These are phyloP conservation scores for Holacanthella duospinosa DNA, from an alignment of 2,888 invertebrate genomes.

Conservation along the genomic window DNA sequence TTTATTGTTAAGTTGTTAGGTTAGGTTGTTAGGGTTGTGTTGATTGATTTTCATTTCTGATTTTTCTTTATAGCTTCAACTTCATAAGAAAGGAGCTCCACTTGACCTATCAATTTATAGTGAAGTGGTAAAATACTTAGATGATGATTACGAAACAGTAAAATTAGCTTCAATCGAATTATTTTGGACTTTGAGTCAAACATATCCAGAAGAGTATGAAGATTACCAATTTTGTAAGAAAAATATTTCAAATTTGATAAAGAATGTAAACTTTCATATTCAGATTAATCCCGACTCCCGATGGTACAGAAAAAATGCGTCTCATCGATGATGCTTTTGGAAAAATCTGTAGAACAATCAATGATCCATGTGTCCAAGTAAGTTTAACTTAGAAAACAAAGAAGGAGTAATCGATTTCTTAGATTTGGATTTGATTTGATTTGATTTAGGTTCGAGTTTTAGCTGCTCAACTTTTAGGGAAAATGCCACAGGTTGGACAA, in stretches of 20 bases:
- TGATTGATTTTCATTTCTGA: too few species aligned
- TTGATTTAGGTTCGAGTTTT: constrained; percentile 60
- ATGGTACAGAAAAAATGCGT: constrained; percentile 72
- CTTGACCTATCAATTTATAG: constrained; percentile 59
- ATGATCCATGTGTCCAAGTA: constrained; percentile 58
- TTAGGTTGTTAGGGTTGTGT: too few species aligned
- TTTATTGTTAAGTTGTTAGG: too few species aligned
- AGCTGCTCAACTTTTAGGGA: constrained; percentile 72
- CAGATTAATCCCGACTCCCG: constrained; percentile 57
- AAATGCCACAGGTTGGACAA: constrained; percentile 71
- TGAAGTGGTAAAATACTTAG: constrained; percentile 61
- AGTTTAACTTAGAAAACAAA: too few species aligned
- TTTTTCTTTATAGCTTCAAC: constrained; percentile 43
- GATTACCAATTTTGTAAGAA: constrained; percentile 1
- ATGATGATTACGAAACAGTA: constrained; percentile 90
- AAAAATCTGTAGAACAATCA: constrained; percentile 83
- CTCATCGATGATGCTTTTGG: constrained; percentile 93
- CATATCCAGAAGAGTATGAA: constrained; percentile 72
- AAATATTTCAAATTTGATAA: too few species aligned
- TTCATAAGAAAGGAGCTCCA: constrained; percentile 70
- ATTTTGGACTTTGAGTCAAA: constrained; percentile 72
- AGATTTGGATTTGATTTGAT: not conserved
- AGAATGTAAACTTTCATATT: too few species aligned
- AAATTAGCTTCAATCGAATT: constrained; percentile 73
- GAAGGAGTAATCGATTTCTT: constrained; percentile 41